Conservation (phyloP, 2,888 invertebrate genomes). For the Agrenia bidenticulata region DNA sequence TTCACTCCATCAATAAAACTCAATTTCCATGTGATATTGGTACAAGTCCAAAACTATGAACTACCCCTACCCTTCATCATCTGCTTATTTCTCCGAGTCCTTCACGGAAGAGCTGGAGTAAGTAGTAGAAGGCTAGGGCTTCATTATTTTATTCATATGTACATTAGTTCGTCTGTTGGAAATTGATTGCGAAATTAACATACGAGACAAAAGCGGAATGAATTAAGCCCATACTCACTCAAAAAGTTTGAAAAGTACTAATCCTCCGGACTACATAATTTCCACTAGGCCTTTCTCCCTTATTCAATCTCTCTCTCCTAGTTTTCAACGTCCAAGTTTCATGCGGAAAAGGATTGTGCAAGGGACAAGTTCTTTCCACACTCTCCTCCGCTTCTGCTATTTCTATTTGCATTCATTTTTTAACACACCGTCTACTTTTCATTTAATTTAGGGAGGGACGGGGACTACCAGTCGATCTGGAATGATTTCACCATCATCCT, state of each 20-base stretch:
- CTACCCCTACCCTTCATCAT: constrained; percentile 29
- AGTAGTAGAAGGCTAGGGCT: background rate
- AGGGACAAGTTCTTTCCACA: no score
- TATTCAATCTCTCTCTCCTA: no score
- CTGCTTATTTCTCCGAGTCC: constrained; percentile 18
- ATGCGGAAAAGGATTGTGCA: no score
- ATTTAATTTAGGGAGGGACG: constrained; percentile 37
- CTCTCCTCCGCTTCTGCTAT: no score
- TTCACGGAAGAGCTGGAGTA: background rate
- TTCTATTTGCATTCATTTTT: constrained; percentile 11
- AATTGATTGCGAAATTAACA: constrained; percentile 50
- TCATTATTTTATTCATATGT: constrained; percentile 25
- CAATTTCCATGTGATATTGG: constrained; percentile 36
- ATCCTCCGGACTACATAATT: background rate
- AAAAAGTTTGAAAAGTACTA: constrained; percentile 4
- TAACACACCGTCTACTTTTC: constrained; percentile 21
- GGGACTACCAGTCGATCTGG: constrained; percentile 46
- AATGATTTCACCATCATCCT: constrained; percentile 37
- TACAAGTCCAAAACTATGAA: background rate
- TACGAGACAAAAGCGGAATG: constrained; percentile 38
- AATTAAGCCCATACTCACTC: constrained; percentile 3
- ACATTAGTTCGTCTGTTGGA: constrained; percentile 40
- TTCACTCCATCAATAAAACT: constrained; percentile 46
- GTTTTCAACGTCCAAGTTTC: no score
- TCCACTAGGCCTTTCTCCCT: background rate